Base-by-base conservation (phyloP, 2,888 invertebrate genomes). In the Acanthosepion lycidas region DNA sequence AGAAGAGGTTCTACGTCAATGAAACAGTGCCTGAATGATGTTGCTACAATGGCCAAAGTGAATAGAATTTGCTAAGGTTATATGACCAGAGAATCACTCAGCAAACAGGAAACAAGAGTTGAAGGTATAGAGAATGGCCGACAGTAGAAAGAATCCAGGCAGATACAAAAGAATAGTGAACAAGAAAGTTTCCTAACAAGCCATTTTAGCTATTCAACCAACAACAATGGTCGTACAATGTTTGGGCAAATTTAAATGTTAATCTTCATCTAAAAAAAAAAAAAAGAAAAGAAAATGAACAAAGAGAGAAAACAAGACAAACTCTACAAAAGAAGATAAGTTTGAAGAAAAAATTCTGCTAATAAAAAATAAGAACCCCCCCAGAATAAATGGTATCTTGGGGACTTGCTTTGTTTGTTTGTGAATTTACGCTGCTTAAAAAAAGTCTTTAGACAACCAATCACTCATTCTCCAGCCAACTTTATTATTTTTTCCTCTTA, bases 331-430 rank as follows among this genome's bases (percentile, higher is more conserved):
- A 78, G n/a, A n/a, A 8, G n/a, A 78, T 23, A n/a, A n/a, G 42
- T 42, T 42, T 42, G n/a, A 33, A 78, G n/a, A 78, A 78, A 6
- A n/a, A 78, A n/a, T 23, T 20, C 20, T 5, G 6, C 20, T 9
- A n/a, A 28, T 2, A 78, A 78, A n/a, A 78, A 78, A 78, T 12
- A 33, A 78, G 6, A 78, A 23, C 2, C 64, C 64, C 64, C 20
- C 64, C 64, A 64, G 64, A 28, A 26, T 64, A 78, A 78, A 78
- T 33, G n/a, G n/a, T 78, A 15, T 78, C 78, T 78, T 33, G 78
- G 78, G 78, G 33, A 78, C n/a, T n/a, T n/a, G 78, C 78, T n/a
- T 78, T 78, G 78, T 78, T 78, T 78, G 78, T 78, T 78, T n/a
- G n/a, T 78, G 78, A 78, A n/a, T n/a, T 33, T 78, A n/a, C 78